Percentiles rank a stretch among this genome's conserved stretches.
Evolutionary conservation across 2,797 vertebrate genomes (phyloP).

Genomic region (Prunella strophiata): DNA sequence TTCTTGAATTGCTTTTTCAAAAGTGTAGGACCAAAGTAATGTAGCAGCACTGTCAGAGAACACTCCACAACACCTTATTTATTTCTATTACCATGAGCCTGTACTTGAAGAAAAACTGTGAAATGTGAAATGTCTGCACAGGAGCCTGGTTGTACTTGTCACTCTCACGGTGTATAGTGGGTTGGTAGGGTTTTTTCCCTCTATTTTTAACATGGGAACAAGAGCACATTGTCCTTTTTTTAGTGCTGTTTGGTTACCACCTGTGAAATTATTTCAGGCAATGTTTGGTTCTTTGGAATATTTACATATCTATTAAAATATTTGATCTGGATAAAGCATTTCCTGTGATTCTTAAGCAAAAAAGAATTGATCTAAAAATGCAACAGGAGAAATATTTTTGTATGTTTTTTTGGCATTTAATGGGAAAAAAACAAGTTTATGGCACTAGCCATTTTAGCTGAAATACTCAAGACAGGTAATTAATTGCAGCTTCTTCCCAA

Average conservation of each 20-base stretch:
- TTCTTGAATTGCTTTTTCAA: not conserved
- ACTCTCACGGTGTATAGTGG: not conserved
- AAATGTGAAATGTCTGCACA: not conserved
- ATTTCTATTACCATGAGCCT: not conserved
- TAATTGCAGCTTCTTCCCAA: not conserved
- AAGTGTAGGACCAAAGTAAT: not conserved
- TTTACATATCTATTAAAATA: constrained; percentile 48
- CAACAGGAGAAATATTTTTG: not conserved
- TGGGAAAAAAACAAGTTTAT: not conserved
- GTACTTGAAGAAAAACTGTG: constrained; percentile 46
- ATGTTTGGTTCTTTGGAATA: constrained; percentile 30
- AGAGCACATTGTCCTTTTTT: not conserved
- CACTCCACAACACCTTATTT: not conserved
- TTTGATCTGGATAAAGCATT: constrained; percentile 41
- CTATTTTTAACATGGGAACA: not conserved
- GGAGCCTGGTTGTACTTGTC: not conserved
- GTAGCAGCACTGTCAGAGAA: not conserved
- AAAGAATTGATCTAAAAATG: not conserved
- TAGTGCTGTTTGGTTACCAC: not conserved
- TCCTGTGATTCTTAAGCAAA: not conserved
- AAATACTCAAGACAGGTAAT: not conserved
- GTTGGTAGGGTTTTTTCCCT: not conserved
- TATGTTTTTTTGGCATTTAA: not conserved
- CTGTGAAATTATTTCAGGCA: constrained; percentile 61
- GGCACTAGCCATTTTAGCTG: not conserved